phyloP scores from a whole-genome alignment of 2,888 invertebrate genomes.

The Aspidiotus destructor region DNA sequence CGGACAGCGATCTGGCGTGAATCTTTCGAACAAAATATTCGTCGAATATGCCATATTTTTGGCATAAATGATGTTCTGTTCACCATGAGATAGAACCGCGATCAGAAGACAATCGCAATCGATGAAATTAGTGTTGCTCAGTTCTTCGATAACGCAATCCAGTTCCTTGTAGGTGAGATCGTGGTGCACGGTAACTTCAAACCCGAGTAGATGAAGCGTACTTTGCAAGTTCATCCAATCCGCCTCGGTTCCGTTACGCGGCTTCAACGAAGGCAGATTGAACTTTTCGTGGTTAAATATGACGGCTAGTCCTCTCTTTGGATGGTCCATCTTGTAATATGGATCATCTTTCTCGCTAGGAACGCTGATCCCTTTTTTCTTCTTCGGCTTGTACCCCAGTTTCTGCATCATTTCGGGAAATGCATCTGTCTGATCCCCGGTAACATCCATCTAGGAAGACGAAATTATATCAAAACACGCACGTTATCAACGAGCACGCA shows the following conservation, averaged over 20 bases:
- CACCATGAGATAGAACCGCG: conserved; percentile 82
- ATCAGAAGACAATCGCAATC: conserved; percentile 74
- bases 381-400: neutral
- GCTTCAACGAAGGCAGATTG: conserved; percentile 49
- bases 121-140: conserved; percentile 53
- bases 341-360: conserved; percentile 34
- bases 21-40: conserved; percentile 58
- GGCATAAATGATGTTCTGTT: conserved; percentile 76
- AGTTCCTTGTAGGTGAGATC: conserved; percentile 63
- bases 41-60: conserved; percentile 77
- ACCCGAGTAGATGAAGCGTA: conserved; percentile 30
- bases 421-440: neutral
- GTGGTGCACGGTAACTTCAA: conserved; percentile 58
- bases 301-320: conserved; percentile 67
- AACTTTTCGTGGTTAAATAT: conserved; percentile 88
- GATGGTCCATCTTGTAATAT: conserved; percentile 75
- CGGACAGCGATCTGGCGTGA: conserved; percentile 72
- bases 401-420: neutral
- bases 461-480: neutral
- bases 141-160: conserved; percentile 51
- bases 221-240: conserved; percentile 45
- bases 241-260: conserved; percentile 72
- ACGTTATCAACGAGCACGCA: no score
- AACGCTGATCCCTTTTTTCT: neutral
- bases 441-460: neutral